Conservation (phyloP, 2,888 invertebrate species). For the Drosophila meridionalis region DNA sequence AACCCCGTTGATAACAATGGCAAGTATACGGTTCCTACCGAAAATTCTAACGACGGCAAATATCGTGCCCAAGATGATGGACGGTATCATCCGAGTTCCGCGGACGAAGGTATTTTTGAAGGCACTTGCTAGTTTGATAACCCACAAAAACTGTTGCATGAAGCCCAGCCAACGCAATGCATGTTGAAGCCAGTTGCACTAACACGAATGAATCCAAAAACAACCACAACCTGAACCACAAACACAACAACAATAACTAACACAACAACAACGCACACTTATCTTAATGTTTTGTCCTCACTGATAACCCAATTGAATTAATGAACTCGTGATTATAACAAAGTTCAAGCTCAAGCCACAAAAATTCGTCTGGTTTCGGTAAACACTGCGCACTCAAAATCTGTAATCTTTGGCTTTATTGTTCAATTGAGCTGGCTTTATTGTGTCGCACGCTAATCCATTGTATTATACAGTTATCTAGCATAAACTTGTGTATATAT, state of each 20-base stretch:
- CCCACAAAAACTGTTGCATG: constrained; percentile 29
- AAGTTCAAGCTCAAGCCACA: constrained; percentile 58
- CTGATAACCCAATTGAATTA: constrained; percentile 41
- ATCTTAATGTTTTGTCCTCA: constrained; percentile 20
- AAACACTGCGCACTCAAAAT: constrained; percentile 13
- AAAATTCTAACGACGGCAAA: constrained; percentile 73
- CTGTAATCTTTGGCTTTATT: constrained; percentile 14
- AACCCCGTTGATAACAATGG: constrained; percentile 76
- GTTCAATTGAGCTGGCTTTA: constrained; percentile 37
- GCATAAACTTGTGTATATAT: constrained; percentile 23
- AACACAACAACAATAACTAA: constrained; percentile 5
- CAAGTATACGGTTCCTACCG: constrained; percentile 82
- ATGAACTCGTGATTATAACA: constrained; percentile 34
- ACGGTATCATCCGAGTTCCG: constrained; percentile 71
- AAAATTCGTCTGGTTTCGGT: constrained; percentile 30
- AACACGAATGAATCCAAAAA: constrained; percentile 33
- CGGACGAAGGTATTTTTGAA: constrained; percentile 81
- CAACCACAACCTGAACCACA: not conserved
- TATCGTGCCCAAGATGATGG: constrained; percentile 77
- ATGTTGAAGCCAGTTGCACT: constrained; percentile 46
- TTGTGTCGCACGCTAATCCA: constrained; percentile 42
- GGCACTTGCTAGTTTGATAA: constrained; percentile 37
- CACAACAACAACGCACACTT: constrained; percentile 30
- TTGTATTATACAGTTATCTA: constrained; percentile 4
- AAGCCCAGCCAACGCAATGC: constrained; percentile 36